phyloP scores from a whole-genome alignment of 2,888 invertebrate genomes.

The Clanis bilineata region DNA sequence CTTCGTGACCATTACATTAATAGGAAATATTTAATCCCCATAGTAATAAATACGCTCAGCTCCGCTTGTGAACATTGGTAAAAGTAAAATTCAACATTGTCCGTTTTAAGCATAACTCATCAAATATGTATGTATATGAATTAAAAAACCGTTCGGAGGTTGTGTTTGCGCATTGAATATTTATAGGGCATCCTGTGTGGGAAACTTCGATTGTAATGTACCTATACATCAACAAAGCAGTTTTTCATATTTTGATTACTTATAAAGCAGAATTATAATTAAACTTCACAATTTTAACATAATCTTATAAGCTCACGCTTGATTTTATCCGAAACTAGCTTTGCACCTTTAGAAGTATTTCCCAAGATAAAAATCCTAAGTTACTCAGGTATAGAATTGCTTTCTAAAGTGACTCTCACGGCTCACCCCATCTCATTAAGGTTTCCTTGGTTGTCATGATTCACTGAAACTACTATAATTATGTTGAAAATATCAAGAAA shows the following conservation, averaged over 20 bases:
- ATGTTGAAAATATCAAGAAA: too few species aligned
- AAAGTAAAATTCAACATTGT: conserved; percentile 13
- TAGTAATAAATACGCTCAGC: conserved; percentile 3
- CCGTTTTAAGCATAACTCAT: conserved; percentile 13
- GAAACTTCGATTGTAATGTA: background rate
- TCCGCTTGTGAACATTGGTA: background rate
- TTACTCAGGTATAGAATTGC: too few species aligned
- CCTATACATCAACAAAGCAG: background rate
- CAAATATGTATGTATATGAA: conserved; percentile 13
- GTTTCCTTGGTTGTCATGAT: too few species aligned
- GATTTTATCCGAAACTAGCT: too few species aligned
- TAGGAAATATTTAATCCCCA: conserved; percentile 16
- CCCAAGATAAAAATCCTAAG: too few species aligned
- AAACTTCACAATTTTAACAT: background rate
- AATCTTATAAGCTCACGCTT: background rate
- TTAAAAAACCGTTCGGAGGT: conserved; percentile 13
- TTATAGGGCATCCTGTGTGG: conserved; percentile 12
- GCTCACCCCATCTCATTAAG: too few species aligned
- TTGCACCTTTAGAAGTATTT: too few species aligned
- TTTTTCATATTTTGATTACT: background rate
- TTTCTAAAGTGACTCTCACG: too few species aligned
- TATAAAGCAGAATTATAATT: background rate
- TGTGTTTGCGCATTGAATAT: conserved; percentile 12
- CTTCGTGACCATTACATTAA: conserved; percentile 27
- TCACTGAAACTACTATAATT: too few species aligned